A percentile compares a stretch with the other conserved stretches of the same genome.
phyloP scores from a whole-genome alignment of 2,888 invertebrate species.

The Scaptomyza cyrtandrae region DNA sequence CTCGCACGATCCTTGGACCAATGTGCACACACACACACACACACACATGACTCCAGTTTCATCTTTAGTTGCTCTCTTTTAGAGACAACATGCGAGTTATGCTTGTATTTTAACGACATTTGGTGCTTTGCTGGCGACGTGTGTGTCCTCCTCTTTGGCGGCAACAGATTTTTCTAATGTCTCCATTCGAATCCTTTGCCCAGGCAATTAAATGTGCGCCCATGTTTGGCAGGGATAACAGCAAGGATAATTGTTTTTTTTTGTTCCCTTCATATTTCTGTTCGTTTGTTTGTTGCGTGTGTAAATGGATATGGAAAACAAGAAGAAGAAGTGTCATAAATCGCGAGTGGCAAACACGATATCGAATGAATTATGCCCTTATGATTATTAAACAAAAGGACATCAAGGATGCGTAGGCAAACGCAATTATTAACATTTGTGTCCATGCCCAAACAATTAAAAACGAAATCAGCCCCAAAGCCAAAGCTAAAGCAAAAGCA shows the following conservation, averaged over 20 bases:
- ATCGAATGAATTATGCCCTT: slow-evolving; percentile 74
- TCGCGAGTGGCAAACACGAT: slow-evolving; percentile 66
- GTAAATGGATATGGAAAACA: slow-evolving; percentile 45
- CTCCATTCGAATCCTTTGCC: slow-evolving; percentile 80
- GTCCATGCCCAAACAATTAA: slow-evolving; percentile 65
- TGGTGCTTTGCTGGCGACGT: slow-evolving; percentile 45
- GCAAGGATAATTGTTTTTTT: slow-evolving; percentile 69
- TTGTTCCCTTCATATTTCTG: background rate
- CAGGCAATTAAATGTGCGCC: slow-evolving; percentile 73
- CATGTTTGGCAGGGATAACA: slow-evolving; percentile 9
- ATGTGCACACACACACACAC: slow-evolving; percentile 24
- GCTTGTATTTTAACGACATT: slow-evolving; percentile 64
- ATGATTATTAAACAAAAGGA: slow-evolving; percentile 75
- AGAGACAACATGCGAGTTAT: slow-evolving; percentile 38
- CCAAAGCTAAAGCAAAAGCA: slow-evolving; percentile 32
- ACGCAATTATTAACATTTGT: slow-evolving; percentile 80
- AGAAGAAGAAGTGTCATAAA: slow-evolving; percentile 62
- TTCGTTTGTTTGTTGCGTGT: slow-evolving; percentile 34
- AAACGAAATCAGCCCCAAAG: slow-evolving; percentile 53
- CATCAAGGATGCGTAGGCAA: slow-evolving; percentile 53
- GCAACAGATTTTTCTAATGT: slow-evolving; percentile 83
- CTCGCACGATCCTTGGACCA: slow-evolving; percentile 43
- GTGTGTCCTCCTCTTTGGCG: slow-evolving; percentile 62
- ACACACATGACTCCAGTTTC: background rate
- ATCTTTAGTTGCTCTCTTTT: slow-evolving; percentile 1